Conservation (phyloP, 2,797 vertebrate species). For the Fistularia tabacaria region DNA sequence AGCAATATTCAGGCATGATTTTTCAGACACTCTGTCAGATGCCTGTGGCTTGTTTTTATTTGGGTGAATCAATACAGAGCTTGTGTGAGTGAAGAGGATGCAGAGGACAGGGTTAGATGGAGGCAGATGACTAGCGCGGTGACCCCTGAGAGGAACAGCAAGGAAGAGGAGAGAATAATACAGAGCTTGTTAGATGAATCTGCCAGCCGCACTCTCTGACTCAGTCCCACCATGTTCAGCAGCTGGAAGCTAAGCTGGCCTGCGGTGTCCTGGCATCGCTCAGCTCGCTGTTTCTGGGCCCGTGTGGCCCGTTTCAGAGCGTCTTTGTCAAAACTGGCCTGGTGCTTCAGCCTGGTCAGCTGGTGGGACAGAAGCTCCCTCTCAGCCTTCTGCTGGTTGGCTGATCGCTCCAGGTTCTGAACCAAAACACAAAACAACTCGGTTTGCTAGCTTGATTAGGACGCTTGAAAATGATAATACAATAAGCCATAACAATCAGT, state of each 20-base stretch:
- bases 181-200: not conserved
- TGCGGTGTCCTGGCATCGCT: slow-evolving; percentile 78
- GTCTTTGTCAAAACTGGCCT: slow-evolving; percentile 77
- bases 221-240: slow-evolving; percentile 76
- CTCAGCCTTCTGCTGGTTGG: slow-evolving; percentile 78
- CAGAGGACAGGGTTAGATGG: too few species aligned
- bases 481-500: not conserved
- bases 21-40: not conserved
- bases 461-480: not conserved
- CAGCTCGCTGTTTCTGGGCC: slow-evolving; percentile 83
- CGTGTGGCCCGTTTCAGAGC: slow-evolving; percentile 81
- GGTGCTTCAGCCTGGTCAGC: slow-evolving; percentile 71
- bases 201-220: too few species aligned
- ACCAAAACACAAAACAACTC: not conserved
- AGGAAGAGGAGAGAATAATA: not conserved
- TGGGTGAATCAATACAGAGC: not conserved
- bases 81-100: too few species aligned
- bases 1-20: not conserved
- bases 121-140: too few species aligned
- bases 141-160: too few species aligned
- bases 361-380: slow-evolving; percentile 74
- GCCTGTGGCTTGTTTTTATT: not conserved
- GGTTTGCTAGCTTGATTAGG: not conserved
- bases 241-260: slow-evolving; percentile 79
- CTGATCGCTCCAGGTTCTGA: slow-evolving; percentile 82